These are phyloP conservation scores for Hippoglossus hippoglossus DNA, from an alignment of 2,797 vertebrate genomes.

Conservation along the genomic window DNA sequence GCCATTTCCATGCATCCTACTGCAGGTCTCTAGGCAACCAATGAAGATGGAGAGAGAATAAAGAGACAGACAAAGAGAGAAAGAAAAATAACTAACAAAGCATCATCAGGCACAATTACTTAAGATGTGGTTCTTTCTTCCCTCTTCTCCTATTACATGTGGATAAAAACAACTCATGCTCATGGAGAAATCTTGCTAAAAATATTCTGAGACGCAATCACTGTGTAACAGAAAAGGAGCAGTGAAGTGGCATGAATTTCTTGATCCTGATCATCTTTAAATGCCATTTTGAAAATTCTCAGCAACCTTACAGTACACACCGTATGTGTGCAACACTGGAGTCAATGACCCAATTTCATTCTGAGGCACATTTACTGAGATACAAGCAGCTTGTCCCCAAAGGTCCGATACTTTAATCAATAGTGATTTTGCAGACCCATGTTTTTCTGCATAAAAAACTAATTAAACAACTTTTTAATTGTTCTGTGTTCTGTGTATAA, in stretches of 20 bases:
- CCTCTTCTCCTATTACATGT: conserved; percentile 11
- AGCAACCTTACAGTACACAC: conserved; percentile 43
- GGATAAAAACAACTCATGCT: neutral
- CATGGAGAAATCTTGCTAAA: neutral
- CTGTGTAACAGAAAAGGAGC: no score
- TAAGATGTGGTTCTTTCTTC: conserved; percentile 23
- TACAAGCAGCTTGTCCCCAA: conserved; percentile 39
- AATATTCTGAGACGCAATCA: no score
- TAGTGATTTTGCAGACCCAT: conserved; percentile 28
- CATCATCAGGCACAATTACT: conserved; percentile 53
- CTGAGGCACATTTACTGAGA: conserved; percentile 38
- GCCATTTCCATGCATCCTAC: conserved; percentile 77
- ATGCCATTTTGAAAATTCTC: conserved; percentile 35
- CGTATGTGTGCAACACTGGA: conserved; percentile 13
- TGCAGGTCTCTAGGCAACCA: conserved; percentile 79
- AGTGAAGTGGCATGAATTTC: neutral
- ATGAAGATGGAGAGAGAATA: conserved; percentile 45
- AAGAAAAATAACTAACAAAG: conserved; percentile 47
- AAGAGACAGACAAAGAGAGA: conserved; percentile 44
- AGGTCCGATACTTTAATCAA: conserved; percentile 48
- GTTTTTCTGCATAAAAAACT: conserved; percentile 17
- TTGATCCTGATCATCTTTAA: conserved; percentile 6
- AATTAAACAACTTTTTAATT: no score
- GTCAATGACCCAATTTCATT: conserved; percentile 56
- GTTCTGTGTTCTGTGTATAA: no score